These are phyloP conservation scores for Leptinotarsa tumamoca DNA, from an alignment of 2,888 invertebrate species.

Conservation along the genomic window DNA sequence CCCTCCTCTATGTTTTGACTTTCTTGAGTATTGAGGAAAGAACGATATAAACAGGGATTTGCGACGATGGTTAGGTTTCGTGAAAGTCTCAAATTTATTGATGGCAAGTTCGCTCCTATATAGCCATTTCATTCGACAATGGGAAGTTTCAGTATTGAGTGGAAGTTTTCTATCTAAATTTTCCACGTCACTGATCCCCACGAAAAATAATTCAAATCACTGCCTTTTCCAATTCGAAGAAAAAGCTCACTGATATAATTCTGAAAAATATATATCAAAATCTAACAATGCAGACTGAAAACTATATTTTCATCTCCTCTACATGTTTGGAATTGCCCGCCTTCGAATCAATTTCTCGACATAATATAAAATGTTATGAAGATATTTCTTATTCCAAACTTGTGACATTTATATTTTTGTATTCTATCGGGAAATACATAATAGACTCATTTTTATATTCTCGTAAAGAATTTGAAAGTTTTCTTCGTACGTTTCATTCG, in stretches of 20 bases:
- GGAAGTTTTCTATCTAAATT: too few species aligned
- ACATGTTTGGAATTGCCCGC: conserved; percentile 1
- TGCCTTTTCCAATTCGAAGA: background rate
- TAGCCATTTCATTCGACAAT: too few species aligned
- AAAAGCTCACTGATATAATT: background rate
- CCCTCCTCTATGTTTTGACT: too few species aligned
- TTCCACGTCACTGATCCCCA: background rate
- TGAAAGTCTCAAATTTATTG: too few species aligned
- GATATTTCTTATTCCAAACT: conserved; percentile 4
- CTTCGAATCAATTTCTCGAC: conserved; percentile 4
- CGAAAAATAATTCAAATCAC: background rate
- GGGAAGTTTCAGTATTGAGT: too few species aligned
- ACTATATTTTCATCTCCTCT: background rate
- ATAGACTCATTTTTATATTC: background rate
- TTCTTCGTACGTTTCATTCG: too few species aligned
- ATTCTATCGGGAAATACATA: conserved; percentile 5
- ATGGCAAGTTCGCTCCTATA: too few species aligned
- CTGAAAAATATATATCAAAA: background rate
- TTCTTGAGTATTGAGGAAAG: too few species aligned
- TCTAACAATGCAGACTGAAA: background rate
- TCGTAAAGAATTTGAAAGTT: background rate
- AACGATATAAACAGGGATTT: too few species aligned
- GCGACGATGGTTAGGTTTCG: too few species aligned
- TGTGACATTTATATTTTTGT: conserved; percentile 18
- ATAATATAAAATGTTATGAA: background rate